phyloP scores from a whole-genome alignment of 2,113 vertebrate species.

The Chinchilla lanigera region DNA sequence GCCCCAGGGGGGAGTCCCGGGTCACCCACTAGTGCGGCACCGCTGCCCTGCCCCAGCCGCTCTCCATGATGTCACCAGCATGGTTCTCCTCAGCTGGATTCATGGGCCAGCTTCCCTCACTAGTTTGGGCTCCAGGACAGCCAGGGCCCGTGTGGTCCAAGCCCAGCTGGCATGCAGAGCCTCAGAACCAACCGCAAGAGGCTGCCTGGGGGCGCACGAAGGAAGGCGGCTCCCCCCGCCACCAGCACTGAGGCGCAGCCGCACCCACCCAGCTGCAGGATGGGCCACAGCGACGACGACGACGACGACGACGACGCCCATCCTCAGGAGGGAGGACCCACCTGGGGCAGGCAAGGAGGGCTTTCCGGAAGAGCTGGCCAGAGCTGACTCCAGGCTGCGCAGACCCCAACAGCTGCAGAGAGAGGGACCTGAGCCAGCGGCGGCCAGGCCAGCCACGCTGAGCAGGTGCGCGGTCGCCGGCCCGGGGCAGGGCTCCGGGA shows the following conservation, averaged over 20 bases:
- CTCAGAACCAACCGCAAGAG: too few relatives aligned
- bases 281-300: background rate
- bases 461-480: rapidly evolving
- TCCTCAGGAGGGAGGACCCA: too few relatives aligned
- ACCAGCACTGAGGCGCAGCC: background rate
- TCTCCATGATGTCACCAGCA: background rate
- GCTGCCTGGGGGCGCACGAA: background rate
- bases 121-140: background rate
- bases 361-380: background rate
- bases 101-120: background rate
- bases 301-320: too few relatives aligned
- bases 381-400: background rate
- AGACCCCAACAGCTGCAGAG: background rate
- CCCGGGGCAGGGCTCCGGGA: too few relatives aligned
- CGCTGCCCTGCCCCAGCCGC: too few relatives aligned
- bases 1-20: background rate
- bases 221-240: background rate
- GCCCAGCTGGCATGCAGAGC: background rate
- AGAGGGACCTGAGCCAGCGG: background rate
- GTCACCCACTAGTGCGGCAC: background rate
- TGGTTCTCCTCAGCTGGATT: too few relatives aligned
- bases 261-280: background rate
- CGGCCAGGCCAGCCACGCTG: background rate
- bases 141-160: background rate
- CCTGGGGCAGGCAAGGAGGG: background rate